Evolutionary conservation across 2,113 vertebrate genomes (phyloP), one percentile per base, ranked within the genome.

Genomic region (Sphaerodactylus townsendi): DNA sequence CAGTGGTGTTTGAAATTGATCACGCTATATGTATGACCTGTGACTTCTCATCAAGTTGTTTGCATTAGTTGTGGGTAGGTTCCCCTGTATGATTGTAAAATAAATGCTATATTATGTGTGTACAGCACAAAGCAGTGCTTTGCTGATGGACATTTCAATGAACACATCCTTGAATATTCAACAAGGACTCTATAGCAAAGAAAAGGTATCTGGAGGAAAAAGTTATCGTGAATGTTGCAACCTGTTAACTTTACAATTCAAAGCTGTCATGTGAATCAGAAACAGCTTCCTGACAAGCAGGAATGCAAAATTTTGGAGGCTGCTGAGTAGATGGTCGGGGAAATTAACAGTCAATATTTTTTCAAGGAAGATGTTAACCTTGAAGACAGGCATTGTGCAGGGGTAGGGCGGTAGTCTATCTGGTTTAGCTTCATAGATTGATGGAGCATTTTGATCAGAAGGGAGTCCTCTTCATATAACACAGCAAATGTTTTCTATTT

Each of bases 241-340:
- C 0, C 39, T 71, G n/a, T 78, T 44, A 77, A 50, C 69, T 83
- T 70, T 66, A 11, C 53, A 71, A 64, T 77, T 56, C 79, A 83
- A 81, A 76, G 66, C 86, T 88, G 73, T 87, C 59, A 9, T 68
- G 85, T 86, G 33, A 85, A 89, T 83, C 65, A 85, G 83, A 82
- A 25, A 79, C 50, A 86, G 86, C 68, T 85, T 92, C 86, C 81
- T 93, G 90, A 87, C 86, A 91, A 90, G 80, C 90, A 92, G 72
- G 90, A 87, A 81, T 89, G 90, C 21, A 50, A 0, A 1, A 75
- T 83, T 86, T 91, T 85, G 72, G n/a, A 65, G 79, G 48, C 48
- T 66, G 74, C 80, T 28, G 2, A 3, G 44, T 68, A 82, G 74
- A 53, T 81, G 44, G 66, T 23, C 19, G 77, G 41, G 86, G 87